Percentiles rank a stretch among this genome's conserved stretches.
phyloP scores from a whole-genome alignment of 2,888 invertebrate genomes.

The Drosophila niveifrons region DNA sequence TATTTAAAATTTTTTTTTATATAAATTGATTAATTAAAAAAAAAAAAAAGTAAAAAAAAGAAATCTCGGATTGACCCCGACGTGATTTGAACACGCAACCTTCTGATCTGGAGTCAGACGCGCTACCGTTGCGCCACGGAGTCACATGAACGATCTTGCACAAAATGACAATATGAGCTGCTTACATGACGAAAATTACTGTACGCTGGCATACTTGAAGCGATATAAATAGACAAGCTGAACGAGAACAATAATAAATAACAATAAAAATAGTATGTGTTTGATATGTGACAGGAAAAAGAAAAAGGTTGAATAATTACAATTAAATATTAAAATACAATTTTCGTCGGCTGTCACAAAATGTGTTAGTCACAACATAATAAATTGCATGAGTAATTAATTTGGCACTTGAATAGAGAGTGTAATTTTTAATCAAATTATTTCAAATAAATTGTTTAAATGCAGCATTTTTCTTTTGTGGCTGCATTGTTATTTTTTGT shows the following conservation, averaged over 20 bases:
- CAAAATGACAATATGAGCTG: constrained; percentile 11
- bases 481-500: constrained; percentile 48
- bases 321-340: constrained; percentile 52
- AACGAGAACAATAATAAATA: constrained; percentile 18
- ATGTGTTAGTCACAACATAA: constrained; percentile 56
- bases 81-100: constrained; percentile 73
- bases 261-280: constrained; percentile 3
- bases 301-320: constrained; percentile 21
- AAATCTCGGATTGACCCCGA: constrained; percentile 63
- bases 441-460: constrained; percentile 57
- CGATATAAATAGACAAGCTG: constrained; percentile 1
- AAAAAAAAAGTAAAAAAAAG: constrained; percentile 4
- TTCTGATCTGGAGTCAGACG: constrained; percentile 73
- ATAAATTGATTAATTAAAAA: neutral
- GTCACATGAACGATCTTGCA: constrained; percentile 51
- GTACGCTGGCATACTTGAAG: neutral
- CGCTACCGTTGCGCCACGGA: constrained; percentile 73
- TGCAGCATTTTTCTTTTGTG: constrained; percentile 57
- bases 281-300: constrained; percentile 26
- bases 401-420: constrained; percentile 45
- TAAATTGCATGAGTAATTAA: constrained; percentile 40
- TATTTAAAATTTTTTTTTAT: no score
- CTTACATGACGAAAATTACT: neutral
- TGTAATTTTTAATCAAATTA: constrained; percentile 46
- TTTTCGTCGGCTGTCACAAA: constrained; percentile 66